Evolutionary conservation across 1,140 invertebrate genomes (phyloP).

Genomic region (Drosophila tristis): DNA sequence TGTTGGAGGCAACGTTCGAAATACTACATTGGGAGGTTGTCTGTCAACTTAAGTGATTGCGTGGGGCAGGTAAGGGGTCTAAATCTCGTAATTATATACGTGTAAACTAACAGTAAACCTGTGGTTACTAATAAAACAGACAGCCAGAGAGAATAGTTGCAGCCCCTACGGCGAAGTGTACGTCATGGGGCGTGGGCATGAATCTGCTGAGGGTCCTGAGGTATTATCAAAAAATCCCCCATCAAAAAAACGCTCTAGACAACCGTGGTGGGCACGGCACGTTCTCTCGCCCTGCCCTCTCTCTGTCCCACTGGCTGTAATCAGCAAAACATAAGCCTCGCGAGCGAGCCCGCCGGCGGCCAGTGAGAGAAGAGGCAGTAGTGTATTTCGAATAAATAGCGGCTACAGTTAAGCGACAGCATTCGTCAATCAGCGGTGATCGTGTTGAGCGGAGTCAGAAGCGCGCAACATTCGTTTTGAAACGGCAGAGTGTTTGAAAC

Average conservation of each 20-base stretch:
- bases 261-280: too few species aligned
- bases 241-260: constrained; percentile 10
- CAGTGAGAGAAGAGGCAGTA: constrained; percentile 3
- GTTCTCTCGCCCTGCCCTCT: constrained; percentile 3
- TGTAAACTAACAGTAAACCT: neutral
- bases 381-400: constrained; percentile 57
- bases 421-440: constrained; percentile 49
- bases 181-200: neutral
- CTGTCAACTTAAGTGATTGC: constrained; percentile 42
- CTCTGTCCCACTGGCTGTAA: constrained; percentile 34
- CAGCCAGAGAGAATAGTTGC: constrained; percentile 1
- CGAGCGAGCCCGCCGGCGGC: constrained; percentile 5
- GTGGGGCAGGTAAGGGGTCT: constrained; percentile 2
- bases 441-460: constrained; percentile 6
- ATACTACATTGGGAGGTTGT: constrained; percentile 34
- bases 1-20: constrained; percentile 49
- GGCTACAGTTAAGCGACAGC: constrained; percentile 7
- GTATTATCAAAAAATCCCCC: constrained; percentile 67
- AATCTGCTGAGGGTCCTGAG: constrained; percentile 7
- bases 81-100: constrained; percentile 7
- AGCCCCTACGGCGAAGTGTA: neutral
- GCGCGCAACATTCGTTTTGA: constrained; percentile 18
- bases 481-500: constrained; percentile 20
- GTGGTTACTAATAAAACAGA: constrained; percentile 34
- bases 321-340: too few species aligned